Conservation (phyloP, 92 coral and sea anemone genomes). For the Phenganax stokvisi region DNA sequence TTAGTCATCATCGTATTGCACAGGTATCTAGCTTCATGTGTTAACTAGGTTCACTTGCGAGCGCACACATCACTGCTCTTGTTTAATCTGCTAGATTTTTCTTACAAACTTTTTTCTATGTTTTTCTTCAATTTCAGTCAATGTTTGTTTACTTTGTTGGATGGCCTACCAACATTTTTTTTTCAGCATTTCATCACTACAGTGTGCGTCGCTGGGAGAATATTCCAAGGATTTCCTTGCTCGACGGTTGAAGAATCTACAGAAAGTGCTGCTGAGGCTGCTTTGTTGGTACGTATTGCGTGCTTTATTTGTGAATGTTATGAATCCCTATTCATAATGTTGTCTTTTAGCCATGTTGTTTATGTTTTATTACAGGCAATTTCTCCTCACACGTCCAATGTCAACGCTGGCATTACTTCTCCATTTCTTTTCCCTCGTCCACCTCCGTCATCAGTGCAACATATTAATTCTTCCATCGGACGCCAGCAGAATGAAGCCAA, state of each 20-base stretch:
- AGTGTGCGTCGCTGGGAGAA: constrained; percentile 31
- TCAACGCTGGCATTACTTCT: neutral
- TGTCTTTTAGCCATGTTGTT: neutral
- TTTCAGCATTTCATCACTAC: constrained; percentile 29
- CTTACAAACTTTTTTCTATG: too few species aligned
- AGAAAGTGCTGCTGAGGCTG: constrained; percentile 81
- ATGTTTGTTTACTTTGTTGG: too few species aligned
- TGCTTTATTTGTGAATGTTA: neutral
- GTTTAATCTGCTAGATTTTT: too few species aligned
- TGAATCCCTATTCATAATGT: neutral
- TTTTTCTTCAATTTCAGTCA: too few species aligned
- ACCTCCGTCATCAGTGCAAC: neutral
- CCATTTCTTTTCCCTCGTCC: neutral
- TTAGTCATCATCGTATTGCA: constrained; percentile 24
- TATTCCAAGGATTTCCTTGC: constrained; percentile 22
- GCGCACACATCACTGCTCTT: too few species aligned
- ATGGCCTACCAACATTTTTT: neutral
- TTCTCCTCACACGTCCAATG: neutral
- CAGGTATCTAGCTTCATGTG: neutral
- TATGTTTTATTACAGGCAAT: neutral
- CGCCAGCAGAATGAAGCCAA: neutral
- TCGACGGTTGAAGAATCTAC: constrained; percentile 52
- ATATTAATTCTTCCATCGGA: too few species aligned
- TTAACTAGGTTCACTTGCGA: neutral
- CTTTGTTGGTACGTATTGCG: constrained; percentile 35